Evolutionary conservation across 2,888 invertebrate species (phyloP).

Genomic region (Euplagia quadripunctaria): DNA sequence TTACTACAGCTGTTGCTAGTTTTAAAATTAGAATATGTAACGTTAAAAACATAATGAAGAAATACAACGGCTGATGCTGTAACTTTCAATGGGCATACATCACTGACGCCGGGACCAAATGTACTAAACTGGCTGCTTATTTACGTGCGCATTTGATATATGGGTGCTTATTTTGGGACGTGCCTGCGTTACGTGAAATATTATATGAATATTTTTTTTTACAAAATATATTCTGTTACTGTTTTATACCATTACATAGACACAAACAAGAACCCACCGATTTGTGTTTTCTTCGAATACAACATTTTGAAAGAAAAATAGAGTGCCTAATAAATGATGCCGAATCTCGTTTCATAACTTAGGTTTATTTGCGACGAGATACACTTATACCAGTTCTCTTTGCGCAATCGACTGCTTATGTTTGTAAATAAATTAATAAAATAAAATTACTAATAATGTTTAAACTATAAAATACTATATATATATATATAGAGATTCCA

Average conservation of each 20-base stretch:
- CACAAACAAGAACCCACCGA: not conserved
- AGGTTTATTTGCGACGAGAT: too few relatives aligned
- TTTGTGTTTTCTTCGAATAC: not conserved
- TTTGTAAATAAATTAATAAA: too few relatives aligned
- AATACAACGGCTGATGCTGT: constrained; percentile 8
- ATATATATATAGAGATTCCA: too few relatives aligned
- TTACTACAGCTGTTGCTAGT: not conserved
- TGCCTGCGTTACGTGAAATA: constrained; percentile 31
- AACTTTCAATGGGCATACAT: constrained; percentile 13
- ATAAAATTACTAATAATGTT: too few relatives aligned
- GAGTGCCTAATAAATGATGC: too few relatives aligned
- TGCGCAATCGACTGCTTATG: too few relatives aligned
- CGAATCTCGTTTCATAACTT: too few relatives aligned
- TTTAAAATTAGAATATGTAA: constrained; percentile 22
- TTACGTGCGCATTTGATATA: constrained; percentile 33
- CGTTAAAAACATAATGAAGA: constrained; percentile 34
- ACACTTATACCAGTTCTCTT: too few relatives aligned
- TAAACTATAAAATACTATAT: too few relatives aligned
- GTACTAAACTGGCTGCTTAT: constrained; percentile 29
- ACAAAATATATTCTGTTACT: not conserved
- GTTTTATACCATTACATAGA: not conserved
- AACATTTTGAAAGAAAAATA: not conserved
- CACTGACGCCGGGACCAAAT: not conserved
- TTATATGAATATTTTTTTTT: constrained; percentile 24
- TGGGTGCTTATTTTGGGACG: constrained; percentile 33